Base-by-base conservation (phyloP, 2,888 invertebrate species). In the Lepidocyrtoides sp. region DNA sequence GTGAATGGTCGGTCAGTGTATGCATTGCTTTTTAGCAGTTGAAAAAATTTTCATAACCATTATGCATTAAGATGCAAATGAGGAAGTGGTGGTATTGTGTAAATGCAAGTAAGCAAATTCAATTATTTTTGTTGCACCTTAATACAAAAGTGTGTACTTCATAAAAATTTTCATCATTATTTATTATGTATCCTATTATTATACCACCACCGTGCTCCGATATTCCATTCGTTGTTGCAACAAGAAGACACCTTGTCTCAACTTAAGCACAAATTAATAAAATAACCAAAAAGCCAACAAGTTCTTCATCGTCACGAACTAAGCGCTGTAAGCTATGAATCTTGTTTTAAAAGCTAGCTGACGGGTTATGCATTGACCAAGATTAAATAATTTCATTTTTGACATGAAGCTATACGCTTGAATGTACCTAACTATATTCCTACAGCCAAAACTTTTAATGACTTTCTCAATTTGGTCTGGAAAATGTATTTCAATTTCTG, bases 1-100 rank as follows among this genome's bases (percentile, higher is more conserved):
- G n/a, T n/a, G 17, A 60, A 60, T n/a, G 0, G 5, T 57, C 23
- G 32, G n/a, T n/a, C 12, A 12, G 32, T 63, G 14, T 23, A 29
- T 26, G 0, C 26, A 29, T 10, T 72, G 23, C 12, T 23, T 23
- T 75, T 48, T 23, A 75, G 75, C 26, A 44, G 14, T 75, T 23
- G 14, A 87, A 79, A 87, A 87, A 79, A 87, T 87, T 79, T 88
- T 82, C 88, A 88, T 88, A 87, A 66, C 79, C 72, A 82, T 82
- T 87, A 87, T n/a, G n/a, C n/a, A n/a, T n/a, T n/a, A n/a, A 81
- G 29, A 88, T 36, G 81, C 12, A 44, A 29, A 36, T 63, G 26
- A 66, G 81, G 32, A 88, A 88, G 29, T 44, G 44, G 7, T 23
- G 23, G n/a, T n/a, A n/a, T 5, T 51, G 57, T 20, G 26, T 83